These are phyloP conservation scores for Monopterus albus DNA, from an alignment of 2,113 vertebrate species.

Conservation along the genomic window DNA sequence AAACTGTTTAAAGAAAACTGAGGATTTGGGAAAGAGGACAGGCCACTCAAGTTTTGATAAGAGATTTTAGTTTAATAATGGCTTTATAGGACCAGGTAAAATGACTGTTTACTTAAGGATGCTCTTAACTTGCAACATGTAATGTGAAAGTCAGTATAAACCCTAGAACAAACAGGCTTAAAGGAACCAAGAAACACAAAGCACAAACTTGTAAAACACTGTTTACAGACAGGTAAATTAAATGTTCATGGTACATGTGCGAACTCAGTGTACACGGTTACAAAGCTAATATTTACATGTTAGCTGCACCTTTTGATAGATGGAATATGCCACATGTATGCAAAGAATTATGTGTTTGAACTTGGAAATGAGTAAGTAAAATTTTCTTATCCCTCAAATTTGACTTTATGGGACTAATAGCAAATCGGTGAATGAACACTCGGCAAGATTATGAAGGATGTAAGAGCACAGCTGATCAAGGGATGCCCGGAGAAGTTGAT, in stretches of 20 bases:
- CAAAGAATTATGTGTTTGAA: background rate
- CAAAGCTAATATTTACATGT: no score
- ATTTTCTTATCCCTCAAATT: conserved; percentile 37
- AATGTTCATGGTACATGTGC: no score
- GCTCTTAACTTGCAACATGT: no score
- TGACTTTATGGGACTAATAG: conserved; percentile 57
- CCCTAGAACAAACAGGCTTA: background rate
- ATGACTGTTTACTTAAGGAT: background rate
- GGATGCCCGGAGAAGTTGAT: conserved; percentile 34
- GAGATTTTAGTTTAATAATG: background rate
- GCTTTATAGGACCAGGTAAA: background rate
- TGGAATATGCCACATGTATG: background rate
- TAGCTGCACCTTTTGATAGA: background rate
- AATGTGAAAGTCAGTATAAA: conserved; percentile 9
- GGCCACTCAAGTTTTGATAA: background rate
- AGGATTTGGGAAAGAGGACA: background rate
- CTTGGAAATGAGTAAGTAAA: conserved; percentile 16
- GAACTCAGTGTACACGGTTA: no score
- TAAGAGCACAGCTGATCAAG: conserved; percentile 38
- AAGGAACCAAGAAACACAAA: background rate
- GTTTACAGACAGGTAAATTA: background rate
- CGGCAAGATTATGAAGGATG: conserved; percentile 55
- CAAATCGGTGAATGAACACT: conserved; percentile 44
- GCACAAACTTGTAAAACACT: background rate
- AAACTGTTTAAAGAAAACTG: background rate